Base-by-base conservation (phyloP, 2,888 invertebrate genomes). In the Dryococelus australis region DNA sequence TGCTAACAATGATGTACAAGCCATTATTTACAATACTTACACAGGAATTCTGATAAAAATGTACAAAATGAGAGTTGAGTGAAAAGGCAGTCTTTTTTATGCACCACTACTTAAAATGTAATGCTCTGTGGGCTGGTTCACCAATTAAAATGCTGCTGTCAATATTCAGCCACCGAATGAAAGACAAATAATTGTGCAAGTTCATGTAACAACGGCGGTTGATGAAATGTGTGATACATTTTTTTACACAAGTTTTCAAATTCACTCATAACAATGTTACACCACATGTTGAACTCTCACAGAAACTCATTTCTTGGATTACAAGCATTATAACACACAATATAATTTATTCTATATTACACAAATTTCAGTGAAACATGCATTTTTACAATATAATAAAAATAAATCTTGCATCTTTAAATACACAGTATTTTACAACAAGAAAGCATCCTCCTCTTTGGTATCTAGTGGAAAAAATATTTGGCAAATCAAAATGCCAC, bases 381-480 rank as follows among this genome's bases (percentile, higher is more conserved):
- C 6, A 65, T n/a, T 65, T 65, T n/a, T 24, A 65, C 65, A 65
- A 65, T 65, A 47, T 65, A 65, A 65, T 65, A 65, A 65, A 65
- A 65, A 65, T 65, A 65, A 65, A 65, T 65, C 65, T 65, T 65
- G 65, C n/a, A 65, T 65, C 65, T 65, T 65, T n/a, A 65, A 65
- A 65, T 65, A 65, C n/a, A 65, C n/a, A 65, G 24, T 20, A 65
- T 65, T 20, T 65, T n/a, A 20, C n/a, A n/a, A 65, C 65, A 65
- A 65, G 65, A 65, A 65, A 65, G 20, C 65, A 65, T 65, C 65
- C 65, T 27, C 28, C 26, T 83, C 83, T 83, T 83, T 83, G 83
- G 83, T 83, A 83, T 83, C 83, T 83, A 83, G 83, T 83, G 83
- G 35, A 83, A 83, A 65, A 65, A 65, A 65, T 65, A 65, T 65